Base-by-base conservation (phyloP, 1,140 invertebrate genomes). In the Diabrotica virgifera region DNA sequence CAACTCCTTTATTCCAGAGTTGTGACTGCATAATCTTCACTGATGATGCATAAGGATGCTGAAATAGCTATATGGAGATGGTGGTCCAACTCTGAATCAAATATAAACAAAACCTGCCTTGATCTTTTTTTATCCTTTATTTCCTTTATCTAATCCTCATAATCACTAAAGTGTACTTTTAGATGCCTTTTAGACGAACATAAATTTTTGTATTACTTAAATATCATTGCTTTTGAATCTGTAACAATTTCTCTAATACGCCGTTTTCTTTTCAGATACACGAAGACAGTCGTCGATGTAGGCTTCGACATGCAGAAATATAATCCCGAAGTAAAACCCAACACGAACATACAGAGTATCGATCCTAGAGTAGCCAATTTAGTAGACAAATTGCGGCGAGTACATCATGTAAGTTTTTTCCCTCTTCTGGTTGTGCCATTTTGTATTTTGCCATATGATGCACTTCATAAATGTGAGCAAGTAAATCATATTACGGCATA, bases 341-440 rank as follows among this genome's bases (percentile, higher is more conserved):
- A 76, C 11, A 71, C 80, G 51, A 74, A 76, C 64, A 69, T 78
- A 60, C 78, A 80, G 65, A 82, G 82, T 67, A 74, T 76, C 50
- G 84, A 86, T 71, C 74, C 81, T 24, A 82, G 83, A 69, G 84
- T 85, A 38, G 84, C 84, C 63, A 81, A 81, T 65, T 78, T 87
- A 61, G 85, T 85, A 66, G 87, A 88, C 73, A 85, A 86, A 78
- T 79, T 88, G 66, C 80, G 86, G 74, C 84, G 86, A 75, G 85
- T 87, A 70, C 83, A 85, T 80, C 82, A 86, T 80, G 86, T 87
- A 75, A 80, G 80, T 79, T 36, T 12, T 36, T 14, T 9, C 5
- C 24, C 10, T 36, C 7, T 24, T 24, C 24, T 24, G 24, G 24
- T 24, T 24, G 24, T 24, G 24, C 24, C 24, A 24, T 24, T 24